phyloP scores from a whole-genome alignment of 2,797 vertebrate genomes.

The Hafferia zeledoni region DNA sequence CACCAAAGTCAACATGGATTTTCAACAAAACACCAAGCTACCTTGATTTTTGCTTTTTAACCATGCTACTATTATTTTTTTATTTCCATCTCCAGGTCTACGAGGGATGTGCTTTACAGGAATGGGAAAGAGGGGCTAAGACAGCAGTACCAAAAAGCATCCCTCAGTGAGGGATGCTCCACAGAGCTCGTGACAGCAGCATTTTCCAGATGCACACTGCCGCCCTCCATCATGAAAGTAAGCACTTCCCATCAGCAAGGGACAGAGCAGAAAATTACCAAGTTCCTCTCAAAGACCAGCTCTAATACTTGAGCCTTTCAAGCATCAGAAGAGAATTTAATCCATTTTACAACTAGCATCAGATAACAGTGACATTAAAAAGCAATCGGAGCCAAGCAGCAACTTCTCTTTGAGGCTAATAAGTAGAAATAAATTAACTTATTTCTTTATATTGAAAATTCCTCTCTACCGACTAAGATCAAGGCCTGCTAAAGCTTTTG shows the following conservation, averaged over 20 bases:
- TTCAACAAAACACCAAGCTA: neutral
- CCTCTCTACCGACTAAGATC: neutral
- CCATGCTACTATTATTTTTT: fast-evolving
- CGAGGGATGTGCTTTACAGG: neutral
- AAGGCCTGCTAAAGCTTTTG: constrained; percentile 8
- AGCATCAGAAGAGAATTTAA: constrained; percentile 37
- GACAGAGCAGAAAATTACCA: neutral
- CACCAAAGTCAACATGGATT: fast-evolving
- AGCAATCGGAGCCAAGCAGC: neutral
- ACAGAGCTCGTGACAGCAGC: neutral
- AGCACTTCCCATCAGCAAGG: neutral
- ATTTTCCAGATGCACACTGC: fast-evolving
- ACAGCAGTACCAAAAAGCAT: neutral
- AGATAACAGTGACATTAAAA: constrained; percentile 49
- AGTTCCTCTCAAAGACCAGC: neutral
- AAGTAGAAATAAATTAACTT: constrained; percentile 59
- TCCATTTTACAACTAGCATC: constrained; percentile 40
- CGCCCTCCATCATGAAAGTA: neutral
- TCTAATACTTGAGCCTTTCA: constrained; percentile 28
- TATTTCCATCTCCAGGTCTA: neutral
- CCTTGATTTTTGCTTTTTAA: neutral
- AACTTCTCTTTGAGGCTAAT: constrained; percentile 31
- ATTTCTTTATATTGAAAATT: constrained; percentile 24
- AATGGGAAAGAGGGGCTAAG: neutral
- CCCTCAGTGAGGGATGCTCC: neutral